Base-by-base conservation (phyloP, 2,113 vertebrate genomes). In the Takifugu flavidus region DNA sequence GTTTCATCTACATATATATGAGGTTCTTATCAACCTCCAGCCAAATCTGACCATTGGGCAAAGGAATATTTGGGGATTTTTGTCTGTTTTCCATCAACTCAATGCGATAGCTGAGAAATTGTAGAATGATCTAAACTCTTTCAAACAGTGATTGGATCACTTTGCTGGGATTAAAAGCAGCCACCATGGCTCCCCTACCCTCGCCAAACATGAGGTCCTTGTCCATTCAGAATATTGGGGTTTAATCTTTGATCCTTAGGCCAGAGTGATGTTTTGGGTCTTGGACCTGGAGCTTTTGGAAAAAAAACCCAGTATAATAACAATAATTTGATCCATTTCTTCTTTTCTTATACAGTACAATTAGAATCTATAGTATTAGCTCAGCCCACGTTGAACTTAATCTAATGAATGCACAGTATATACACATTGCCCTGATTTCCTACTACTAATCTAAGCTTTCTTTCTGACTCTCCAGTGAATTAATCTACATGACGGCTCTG, bases 391-490 rank as follows among this genome's bases (percentile, higher is more conserved):
- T 27, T 67, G 25, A 49, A 39, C 52, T 76, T 53, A 63, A 65
- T 80, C 50, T 63, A 58, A 71, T 71, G 53, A 60, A 51, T 74
- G 53, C 46, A 28, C 66, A 15, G 53, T 52, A 10, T 65, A 56
- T 44, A 47, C 68, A 69, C 81, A 67, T 63, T 82, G 82, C 81
- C 85, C 84, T 81, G 68, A 74, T 86, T 86, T 81, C 61, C 68
- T 66, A 15, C 56, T 75, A 82, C 77, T 87, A 88, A 86, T 88
- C 80, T 87, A 75, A 80, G 70, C 59, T 72, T 79, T 83, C 70
- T 77, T 86, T 53, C 70, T 15, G 25, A 57, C 72, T 65, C 79
- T 77, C 73, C 63, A 82, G 82, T 83, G 76, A 85, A 75, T 88
- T 82, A 82, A 90, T 84, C 71, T 85, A 56, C 52, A 34, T 20